Evolutionary conservation across 2,113 vertebrate species (phyloP).

Genomic region (Ophiodon elongatus): DNA sequence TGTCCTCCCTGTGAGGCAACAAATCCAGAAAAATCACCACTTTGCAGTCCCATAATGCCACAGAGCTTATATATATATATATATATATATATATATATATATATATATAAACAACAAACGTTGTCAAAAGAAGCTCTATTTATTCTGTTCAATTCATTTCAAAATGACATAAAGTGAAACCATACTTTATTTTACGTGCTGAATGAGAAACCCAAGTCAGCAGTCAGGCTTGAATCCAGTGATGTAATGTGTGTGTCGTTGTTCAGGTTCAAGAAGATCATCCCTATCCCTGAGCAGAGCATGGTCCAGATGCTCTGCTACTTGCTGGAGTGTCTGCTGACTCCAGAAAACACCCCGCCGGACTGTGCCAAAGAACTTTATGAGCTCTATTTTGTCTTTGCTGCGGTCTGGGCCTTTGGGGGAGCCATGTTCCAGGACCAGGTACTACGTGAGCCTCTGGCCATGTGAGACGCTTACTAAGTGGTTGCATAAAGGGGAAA

Average conservation of each 20-base stretch:
- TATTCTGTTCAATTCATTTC: constrained; percentile 1
- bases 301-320: constrained; percentile 93
- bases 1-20: constrained; percentile 14
- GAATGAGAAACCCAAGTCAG: not conserved
- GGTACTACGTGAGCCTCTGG: constrained; percentile 80
- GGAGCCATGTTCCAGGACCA: constrained; percentile 94
- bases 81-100: not conserved
- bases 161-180: not conserved
- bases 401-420: constrained; percentile 95
- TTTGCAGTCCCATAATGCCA: not conserved
- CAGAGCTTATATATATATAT: not conserved
- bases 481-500: constrained; percentile 30
- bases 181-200: not conserved
- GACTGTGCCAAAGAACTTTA: constrained; percentile 93
- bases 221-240: not conserved
- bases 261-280: constrained; percentile 95
- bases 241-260: constrained; percentile 36
- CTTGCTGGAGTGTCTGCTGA: constrained; percentile 94
- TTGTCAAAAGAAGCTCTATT: not conserved
- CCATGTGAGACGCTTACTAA: constrained; percentile 18
- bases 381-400: constrained; percentile 97
- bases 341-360: constrained; percentile 87
- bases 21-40: constrained; percentile 12
- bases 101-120: not conserved
- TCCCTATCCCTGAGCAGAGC: constrained; percentile 94